These are phyloP conservation scores for Lycophotia porphyrea DNA, from an alignment of 2,888 invertebrate species.

Conservation along the genomic window DNA sequence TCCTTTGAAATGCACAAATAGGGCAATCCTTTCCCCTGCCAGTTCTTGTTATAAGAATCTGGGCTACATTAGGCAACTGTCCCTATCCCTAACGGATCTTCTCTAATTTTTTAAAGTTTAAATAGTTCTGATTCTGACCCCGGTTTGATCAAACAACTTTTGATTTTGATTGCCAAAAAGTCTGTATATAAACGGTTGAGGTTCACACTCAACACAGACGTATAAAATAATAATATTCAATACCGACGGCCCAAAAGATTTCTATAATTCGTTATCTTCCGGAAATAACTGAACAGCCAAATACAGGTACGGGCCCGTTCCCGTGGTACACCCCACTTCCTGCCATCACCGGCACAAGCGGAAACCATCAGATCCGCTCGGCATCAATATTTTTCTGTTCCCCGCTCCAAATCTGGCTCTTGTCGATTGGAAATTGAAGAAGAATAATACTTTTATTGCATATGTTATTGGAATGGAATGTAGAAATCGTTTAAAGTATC, in stretches of 20 bases:
- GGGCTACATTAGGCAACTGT: not conserved
- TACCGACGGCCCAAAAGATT: not conserved
- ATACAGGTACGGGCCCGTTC: conserved; percentile 17
- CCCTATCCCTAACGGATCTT: not conserved
- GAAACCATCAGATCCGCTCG: conserved; percentile 29
- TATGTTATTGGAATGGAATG: not conserved
- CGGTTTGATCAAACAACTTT: not conserved
- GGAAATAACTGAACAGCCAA: conserved; percentile 8
- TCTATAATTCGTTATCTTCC: not conserved
- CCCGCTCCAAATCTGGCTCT: conserved; percentile 5
- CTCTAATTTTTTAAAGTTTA: not conserved
- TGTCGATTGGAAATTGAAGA: conserved; percentile 17
- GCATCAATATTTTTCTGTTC: conserved; percentile 35
- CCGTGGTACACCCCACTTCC: conserved; percentile 37
- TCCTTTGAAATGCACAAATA: not conserved
- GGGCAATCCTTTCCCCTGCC: not conserved
- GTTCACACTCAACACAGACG: not conserved
- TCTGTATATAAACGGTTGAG: not conserved
- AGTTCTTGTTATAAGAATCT: not conserved
- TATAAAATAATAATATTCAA: not conserved
- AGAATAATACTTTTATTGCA: too few relatives aligned
- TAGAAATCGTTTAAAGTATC: not conserved
- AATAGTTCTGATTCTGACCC: not conserved
- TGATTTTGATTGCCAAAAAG: not conserved
- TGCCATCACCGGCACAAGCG: conserved; percentile 9